Conservation (phyloP, 2,888 invertebrate species). For the Sarcophaga variegata region DNA sequence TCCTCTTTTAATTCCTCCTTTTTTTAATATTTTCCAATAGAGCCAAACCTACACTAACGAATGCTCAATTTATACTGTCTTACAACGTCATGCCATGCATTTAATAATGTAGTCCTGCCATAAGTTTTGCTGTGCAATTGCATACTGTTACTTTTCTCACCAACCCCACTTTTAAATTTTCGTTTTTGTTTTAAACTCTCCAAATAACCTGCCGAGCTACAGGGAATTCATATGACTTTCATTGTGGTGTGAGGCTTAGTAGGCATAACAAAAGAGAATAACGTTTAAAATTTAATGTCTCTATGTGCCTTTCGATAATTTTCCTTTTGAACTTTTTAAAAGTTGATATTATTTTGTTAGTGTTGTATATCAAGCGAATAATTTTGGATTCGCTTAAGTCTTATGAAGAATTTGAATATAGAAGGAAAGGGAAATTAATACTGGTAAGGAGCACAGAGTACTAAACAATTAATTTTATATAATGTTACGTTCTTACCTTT, state of each 20-base stretch:
- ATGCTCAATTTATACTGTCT: conserved; percentile 69
- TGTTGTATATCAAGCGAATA: too few relatives aligned
- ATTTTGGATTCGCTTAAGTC: too few relatives aligned
- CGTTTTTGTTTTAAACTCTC: background rate
- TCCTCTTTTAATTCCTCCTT: background rate
- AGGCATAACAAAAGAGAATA: background rate
- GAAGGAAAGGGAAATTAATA: too few relatives aligned
- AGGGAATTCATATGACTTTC: background rate
- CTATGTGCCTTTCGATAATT: background rate
- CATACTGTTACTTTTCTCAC: conserved; percentile 42
- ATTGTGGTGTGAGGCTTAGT: background rate
- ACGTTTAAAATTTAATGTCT: conserved; percentile 1
- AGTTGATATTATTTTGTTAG: too few relatives aligned
- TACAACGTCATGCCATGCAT: conserved; percentile 12
- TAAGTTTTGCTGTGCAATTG: conserved; percentile 15
- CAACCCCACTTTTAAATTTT: conserved; percentile 1
- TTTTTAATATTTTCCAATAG: conserved; percentile 15
- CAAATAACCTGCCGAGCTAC: background rate
- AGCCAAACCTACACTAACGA: conserved; percentile 48
- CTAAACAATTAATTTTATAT: too few relatives aligned
- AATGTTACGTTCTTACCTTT: too few relatives aligned
- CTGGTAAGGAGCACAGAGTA: too few relatives aligned
- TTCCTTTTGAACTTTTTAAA: too few relatives aligned
- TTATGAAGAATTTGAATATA: too few relatives aligned
- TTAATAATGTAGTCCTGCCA: background rate